Evolutionary conservation across 64 coral and sea anemone species (phyloP), one percentile per base, ranked within the genome.

Genomic region (Montipora sp.): DNA sequence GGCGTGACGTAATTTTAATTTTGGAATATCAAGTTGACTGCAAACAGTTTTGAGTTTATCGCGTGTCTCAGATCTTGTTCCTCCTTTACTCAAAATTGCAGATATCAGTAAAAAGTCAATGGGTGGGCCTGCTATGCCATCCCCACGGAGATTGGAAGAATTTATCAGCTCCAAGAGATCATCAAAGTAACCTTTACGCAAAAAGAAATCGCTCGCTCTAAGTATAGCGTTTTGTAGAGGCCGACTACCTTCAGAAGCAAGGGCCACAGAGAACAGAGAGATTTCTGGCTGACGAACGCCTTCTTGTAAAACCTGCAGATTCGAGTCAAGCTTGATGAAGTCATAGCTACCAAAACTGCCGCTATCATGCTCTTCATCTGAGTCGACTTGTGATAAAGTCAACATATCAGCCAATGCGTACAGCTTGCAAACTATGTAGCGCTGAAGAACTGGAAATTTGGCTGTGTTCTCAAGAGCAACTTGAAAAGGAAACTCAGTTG

Each of bases 71-170:
- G 73, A 75, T 76, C 79, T 79, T 19, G 47, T 88, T 44, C 95
- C 94, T 78, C 89, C 94, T 91, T 74, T 87, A 83, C 94, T 94
- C 46, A 92, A 75, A 66, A 99, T 69, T 0, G 98, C 98, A 50
- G 89, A 94, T 16, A 72, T 91, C n/a, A 99, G 73, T 13, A 99
- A 79, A 67, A 96, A 99, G 73, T 99, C 98, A 19, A 94, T 75
- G 5, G 89, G 71, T 0, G 60, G 79, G 21, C 91, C 84, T 75
- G 78, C 55, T 22, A 89, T 66, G 59, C 94, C 94, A 68, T 96
- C 77, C 15, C 84, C 88, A 15, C 76, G 19, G 53, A 99, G 68
- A 90, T 90, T 75, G 2, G 89, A 87, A 0, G 98, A 89, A 80
- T 68, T 90, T 43, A 99, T 93, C 19, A 95, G 82, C 63, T 99